These are phyloP conservation scores for Allochrocebus solatus DNA, from an alignment of 2,797 vertebrate genomes.

Conservation along the genomic window DNA sequence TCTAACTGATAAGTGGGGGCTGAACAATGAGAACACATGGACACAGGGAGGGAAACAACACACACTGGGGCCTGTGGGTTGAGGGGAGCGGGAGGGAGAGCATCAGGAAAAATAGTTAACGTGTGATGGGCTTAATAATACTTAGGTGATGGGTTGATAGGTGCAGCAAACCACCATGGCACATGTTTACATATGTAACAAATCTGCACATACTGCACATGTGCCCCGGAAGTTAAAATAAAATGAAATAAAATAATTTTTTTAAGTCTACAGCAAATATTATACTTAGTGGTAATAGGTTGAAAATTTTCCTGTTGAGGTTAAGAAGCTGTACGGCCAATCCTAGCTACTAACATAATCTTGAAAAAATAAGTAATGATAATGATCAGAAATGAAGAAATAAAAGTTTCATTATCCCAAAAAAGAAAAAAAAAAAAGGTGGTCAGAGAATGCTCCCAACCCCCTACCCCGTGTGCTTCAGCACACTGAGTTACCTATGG, in stretches of 20 bases:
- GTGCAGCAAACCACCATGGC: background rate
- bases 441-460: background rate
- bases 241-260: background rate
- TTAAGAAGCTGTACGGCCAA: background rate
- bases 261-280: background rate
- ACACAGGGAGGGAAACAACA: background rate
- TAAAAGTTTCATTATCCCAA: background rate
- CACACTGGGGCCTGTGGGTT: background rate
- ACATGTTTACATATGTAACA: background rate
- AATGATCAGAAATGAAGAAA: background rate
- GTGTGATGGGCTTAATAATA: background rate
- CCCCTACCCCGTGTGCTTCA: background rate
- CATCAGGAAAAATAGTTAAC: background rate
- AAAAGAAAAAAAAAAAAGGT: background rate
- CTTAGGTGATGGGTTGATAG: background rate
- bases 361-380: background rate
- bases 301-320: background rate
- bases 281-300: background rate
- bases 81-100: background rate
- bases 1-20: background rate
- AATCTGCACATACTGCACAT: background rate
- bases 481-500: background rate
- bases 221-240: background rate
- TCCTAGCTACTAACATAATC: background rate
- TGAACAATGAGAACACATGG: background rate